Conservation (phyloP, 2,797 vertebrate species). For the Tachyglossus aculeatus region DNA sequence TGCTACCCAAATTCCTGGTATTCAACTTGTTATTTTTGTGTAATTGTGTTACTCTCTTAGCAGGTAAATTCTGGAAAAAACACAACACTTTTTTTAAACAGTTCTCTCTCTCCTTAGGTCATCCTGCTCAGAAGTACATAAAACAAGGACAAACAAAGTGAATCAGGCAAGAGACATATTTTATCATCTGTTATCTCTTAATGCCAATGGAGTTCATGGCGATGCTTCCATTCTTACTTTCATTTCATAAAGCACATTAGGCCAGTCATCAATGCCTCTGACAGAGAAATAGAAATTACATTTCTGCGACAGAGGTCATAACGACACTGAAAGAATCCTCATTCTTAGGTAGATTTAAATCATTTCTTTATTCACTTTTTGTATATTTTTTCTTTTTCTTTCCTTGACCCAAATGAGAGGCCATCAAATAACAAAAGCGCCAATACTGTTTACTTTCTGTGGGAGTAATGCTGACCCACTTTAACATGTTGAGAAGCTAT, state of each 20-base stretch:
- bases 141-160: not conserved
- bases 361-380: constrained; percentile 35
- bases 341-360: constrained; percentile 25
- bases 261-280: constrained; percentile 13
- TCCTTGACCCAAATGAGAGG: constrained; percentile 23
- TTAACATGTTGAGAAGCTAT: constrained; percentile 6
- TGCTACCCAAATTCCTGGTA: too few species aligned
- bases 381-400: constrained; percentile 2
- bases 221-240: constrained; percentile 10
- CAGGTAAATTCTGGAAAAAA: too few species aligned
- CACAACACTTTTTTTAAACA: not conserved
- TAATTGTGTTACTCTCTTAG: too few species aligned
- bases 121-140: not conserved
- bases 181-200: constrained; percentile 11
- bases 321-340: constrained; percentile 4
- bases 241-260: not conserved
- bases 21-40: too few species aligned
- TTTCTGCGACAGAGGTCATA: constrained; percentile 12
- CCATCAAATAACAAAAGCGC: constrained; percentile 17
- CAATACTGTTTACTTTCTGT: not conserved
- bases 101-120: not conserved
- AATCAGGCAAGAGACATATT: not conserved
- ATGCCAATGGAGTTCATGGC: constrained; percentile 14
- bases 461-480: constrained; percentile 21
- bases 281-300: constrained; percentile 25